Evolutionary conservation across 2,113 vertebrate species (phyloP).

Genomic region (Pseudolaguvia tuberculata): DNA sequence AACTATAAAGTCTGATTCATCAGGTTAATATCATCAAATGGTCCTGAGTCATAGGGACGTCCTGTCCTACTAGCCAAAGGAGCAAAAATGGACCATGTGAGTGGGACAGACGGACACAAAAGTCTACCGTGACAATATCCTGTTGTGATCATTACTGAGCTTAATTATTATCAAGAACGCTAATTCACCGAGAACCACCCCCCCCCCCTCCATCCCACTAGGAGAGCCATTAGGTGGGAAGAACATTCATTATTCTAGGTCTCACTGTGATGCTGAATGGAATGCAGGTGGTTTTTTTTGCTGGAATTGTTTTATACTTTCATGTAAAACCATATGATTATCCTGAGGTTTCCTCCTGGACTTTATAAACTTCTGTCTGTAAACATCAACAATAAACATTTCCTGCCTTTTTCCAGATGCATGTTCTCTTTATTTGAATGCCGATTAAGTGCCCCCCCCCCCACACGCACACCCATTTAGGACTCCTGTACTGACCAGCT

Average conservation of each 20-base stretch:
- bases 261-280: not conserved
- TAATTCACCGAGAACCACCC: too few relatives aligned
- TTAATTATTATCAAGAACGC: too few relatives aligned
- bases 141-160: not conserved
- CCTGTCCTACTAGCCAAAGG: not conserved
- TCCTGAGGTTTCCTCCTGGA: too few relatives aligned
- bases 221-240: too few relatives aligned
- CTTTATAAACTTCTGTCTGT: not conserved
- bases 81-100: not conserved
- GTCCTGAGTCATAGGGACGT: not conserved
- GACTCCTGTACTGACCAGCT: too few relatives aligned
- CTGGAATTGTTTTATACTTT: not conserved
- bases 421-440: not conserved
- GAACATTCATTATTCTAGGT: not conserved
- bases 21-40: not conserved
- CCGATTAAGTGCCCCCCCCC: not conserved
- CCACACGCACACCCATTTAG: too few relatives aligned
- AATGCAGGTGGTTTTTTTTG: not conserved
- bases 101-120: not conserved
- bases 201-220: too few relatives aligned
- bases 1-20: not conserved
- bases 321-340: not conserved
- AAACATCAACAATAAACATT: constrained; percentile 19
- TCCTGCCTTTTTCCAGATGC: not conserved
- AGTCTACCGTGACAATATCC: not conserved